Evolutionary conservation across 2,797 vertebrate genomes (phyloP), one percentile per base, ranked within the genome.

Genomic region (Pseudochromis fuscus): DNA sequence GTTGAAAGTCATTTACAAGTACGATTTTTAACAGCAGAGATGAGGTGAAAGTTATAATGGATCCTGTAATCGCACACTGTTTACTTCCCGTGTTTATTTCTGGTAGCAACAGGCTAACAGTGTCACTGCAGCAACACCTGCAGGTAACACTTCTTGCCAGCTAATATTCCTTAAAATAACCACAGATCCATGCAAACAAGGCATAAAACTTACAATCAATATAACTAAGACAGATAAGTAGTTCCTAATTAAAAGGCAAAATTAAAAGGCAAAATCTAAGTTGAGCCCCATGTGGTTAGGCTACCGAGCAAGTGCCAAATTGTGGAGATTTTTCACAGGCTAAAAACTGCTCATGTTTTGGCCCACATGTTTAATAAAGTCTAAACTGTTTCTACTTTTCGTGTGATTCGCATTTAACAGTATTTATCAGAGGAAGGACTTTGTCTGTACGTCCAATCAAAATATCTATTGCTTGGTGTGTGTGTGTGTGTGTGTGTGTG

Each of bases 111-210:
- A 78, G 38, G 72, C 72, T 78, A 83, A 76, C 52, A 65, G 67
- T 76, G 53, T 73, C 61, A 72, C 56, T 67, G 40, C 48, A 79
- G 81, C 58, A 60, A 64, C 73, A 85, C 86, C 82, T 81, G 53
- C 33, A 89, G 84, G 69, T 72, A 71, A 64, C 62, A 56, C 51
- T 23, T 58, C 50, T 65, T 81, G 81, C 85, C 85, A 88, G 79
- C 42, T 78, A 80, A 75, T 78, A 72, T 67, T 64, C n/a, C 82
- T 81, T 21, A 65, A 83, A 90, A 88, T 90, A 90, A 83, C 64
- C 46, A 55, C 63, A n/a, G 50, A 85, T 78, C 80, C 68, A 73
- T 59, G 75, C 71, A 81, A 79, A 79, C 67, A 79, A 58, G 62
- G 72, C 83, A 52, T 77, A 65, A 85, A 84, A 83, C 80, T 76